Base-by-base conservation (phyloP, 2,888 invertebrate genomes). In the Polydrusus cervinus region DNA sequence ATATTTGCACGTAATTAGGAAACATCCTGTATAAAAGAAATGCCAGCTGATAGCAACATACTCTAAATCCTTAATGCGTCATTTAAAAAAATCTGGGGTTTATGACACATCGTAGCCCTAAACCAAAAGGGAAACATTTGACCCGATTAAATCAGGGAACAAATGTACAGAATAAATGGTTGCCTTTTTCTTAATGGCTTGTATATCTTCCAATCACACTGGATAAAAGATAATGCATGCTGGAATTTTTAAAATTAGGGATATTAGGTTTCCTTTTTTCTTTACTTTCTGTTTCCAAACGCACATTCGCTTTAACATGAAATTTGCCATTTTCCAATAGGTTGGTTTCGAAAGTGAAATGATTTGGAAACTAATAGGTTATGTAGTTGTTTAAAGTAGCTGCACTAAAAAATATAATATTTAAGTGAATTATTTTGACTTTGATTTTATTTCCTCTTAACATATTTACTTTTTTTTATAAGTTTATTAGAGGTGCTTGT, bases 301-400 rank as follows among this genome's bases (percentile, higher is more conserved):
- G 62, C 70, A 70, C 70, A 51, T 62, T 70, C 30, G 18, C 61
- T 70, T 70, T 20, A 70, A 61, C 60, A 62, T 62, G 34, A 61
- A 60, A 60, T 70, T 55, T 70, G 49, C 53, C 38, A 66, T 66
- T 66, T 66, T 66, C 70, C 70, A 61, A 51, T 18, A 62, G 40
- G 40, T 60, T 62, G 43, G 20, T 25, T 70, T 70, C 40, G 10
- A 40, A 66, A 51, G 11, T 51, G 38, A 25, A 66, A 18, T 51
- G 51, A 51, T 11, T 14, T 14, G 13, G 51, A 66, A 66, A n/a
- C 40, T 14, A 10, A n/a, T n/a, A n/a, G 25, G 25, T 20, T 20
- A 53, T 53, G 9, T 30, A 25, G 53, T 30, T 53, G 20, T 18
- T 51, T 18, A 51, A 51, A 11, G 20, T 51, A 25, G 25, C 30